Conservation (phyloP, 1,140 invertebrate species). For the Araneus ventricosus region DNA sequence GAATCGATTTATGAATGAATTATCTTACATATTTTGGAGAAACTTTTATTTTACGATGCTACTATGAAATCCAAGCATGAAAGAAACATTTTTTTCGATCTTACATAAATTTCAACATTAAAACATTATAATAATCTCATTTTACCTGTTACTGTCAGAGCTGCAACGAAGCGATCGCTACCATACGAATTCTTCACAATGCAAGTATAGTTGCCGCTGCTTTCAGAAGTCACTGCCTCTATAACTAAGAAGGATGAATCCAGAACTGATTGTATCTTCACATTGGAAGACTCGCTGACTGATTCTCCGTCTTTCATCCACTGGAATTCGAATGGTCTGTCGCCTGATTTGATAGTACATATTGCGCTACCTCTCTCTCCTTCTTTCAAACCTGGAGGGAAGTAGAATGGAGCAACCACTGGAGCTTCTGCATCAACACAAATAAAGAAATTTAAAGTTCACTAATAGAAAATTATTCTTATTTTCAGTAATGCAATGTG, state of each 20-base stretch:
- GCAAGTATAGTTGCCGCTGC: constrained; percentile 78
- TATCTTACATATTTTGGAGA: too few species aligned
- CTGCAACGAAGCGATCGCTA: constrained; percentile 83
- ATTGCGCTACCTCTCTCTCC: constrained; percentile 51
- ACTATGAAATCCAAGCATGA: too few species aligned
- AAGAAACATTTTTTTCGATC: too few species aligned
- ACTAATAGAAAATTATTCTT: too few species aligned
- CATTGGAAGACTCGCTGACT: neutral
- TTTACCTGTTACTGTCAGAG: constrained; percentile 86
- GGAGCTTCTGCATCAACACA: constrained; percentile 34
- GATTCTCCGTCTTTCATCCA: constrained; percentile 58
- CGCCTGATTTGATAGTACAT: constrained; percentile 49
- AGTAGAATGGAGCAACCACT: constrained; percentile 36
- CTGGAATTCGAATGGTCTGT: constrained; percentile 49
- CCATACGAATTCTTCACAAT: constrained; percentile 86
- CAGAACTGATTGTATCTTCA: constrained; percentile 44
- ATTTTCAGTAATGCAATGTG: too few species aligned
- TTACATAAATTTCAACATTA: too few species aligned
- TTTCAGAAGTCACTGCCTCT: constrained; percentile 43
- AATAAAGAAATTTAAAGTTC: too few species aligned
- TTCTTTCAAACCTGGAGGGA: constrained; percentile 31
- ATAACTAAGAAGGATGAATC: constrained; percentile 48
- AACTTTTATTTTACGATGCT: too few species aligned
- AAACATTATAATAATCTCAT: too few species aligned
- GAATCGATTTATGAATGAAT: too few species aligned